Percentiles rank a stretch among this genome's conserved stretches.
These are phyloP conservation scores for Silurus glanis DNA, from an alignment of 2,113 vertebrate species.

Conservation along the genomic window DNA sequence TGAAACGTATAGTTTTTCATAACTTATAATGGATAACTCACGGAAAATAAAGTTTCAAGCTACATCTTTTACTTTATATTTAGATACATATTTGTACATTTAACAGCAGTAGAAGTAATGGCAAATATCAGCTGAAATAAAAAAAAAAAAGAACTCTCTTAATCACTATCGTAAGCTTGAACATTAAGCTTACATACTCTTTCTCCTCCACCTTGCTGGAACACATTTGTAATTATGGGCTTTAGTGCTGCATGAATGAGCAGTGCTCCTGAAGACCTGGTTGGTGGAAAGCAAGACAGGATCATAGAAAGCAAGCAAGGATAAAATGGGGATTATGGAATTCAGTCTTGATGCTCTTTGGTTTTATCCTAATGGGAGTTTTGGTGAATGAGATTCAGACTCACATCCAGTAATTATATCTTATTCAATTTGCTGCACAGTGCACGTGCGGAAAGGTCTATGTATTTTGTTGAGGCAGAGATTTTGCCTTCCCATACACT, in stretches of 20 bases:
- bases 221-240: conserved; percentile 36
- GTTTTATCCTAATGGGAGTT: conserved; percentile 40
- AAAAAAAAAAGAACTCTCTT: neutral
- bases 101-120: neutral
- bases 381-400: conserved; percentile 22
- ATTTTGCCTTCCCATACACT: conserved; percentile 32
- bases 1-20: neutral
- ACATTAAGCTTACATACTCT: neutral
- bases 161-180: neutral
- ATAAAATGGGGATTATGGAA: conserved; percentile 37
- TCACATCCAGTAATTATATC: conserved; percentile 41
- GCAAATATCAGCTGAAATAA: neutral
- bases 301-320: conserved; percentile 4
- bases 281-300: conserved; percentile 23
- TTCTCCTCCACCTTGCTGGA: conserved; percentile 24
- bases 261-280: neutral
- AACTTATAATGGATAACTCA: neutral
- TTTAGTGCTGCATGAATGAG: conserved; percentile 23
- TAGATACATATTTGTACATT: neutral
- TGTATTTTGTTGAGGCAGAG: conserved; percentile 10
- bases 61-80: neutral
- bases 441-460: neutral
- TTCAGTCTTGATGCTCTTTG: conserved; percentile 3
- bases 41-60: neutral
- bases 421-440: neutral